phyloP scores from a whole-genome alignment of 1,140 invertebrate genomes.

The Cryptotermes secundus region DNA sequence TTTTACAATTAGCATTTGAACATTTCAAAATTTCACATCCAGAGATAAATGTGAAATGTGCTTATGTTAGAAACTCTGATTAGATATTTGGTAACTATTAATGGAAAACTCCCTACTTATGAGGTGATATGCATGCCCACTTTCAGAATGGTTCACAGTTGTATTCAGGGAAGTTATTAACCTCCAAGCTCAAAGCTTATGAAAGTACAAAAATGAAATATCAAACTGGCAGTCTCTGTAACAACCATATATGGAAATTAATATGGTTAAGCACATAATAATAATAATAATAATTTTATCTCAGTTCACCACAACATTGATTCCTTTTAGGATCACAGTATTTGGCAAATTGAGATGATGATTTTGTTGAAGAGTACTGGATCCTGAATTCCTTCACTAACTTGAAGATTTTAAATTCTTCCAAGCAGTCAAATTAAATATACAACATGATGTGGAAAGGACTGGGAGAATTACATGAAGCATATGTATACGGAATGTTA shows the following conservation, averaged over 20 bases:
- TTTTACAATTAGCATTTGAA: neutral
- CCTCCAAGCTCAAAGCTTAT: constrained; percentile 9
- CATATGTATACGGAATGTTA: neutral
- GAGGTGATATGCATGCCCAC: constrained; percentile 21
- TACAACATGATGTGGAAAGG: constrained; percentile 29
- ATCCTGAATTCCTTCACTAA: constrained; percentile 20
- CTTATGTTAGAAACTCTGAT: constrained; percentile 2
- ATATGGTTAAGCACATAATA: constrained; percentile 20
- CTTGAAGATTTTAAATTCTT: neutral
- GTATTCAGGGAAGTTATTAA: neutral
- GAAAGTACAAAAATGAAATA: constrained; percentile 16
- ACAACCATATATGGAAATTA: constrained; percentile 23
- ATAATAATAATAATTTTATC: neutral
- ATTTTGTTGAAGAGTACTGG: neutral
- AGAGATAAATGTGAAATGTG: constrained; percentile 3
- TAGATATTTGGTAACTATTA: constrained; percentile 25
- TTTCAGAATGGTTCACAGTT: neutral
- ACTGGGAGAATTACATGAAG: constrained; percentile 28
- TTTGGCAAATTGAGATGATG: neutral
- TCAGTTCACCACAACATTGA: neutral
- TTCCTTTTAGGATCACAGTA: neutral
- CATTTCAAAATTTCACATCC: neutral
- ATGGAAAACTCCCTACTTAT: neutral
- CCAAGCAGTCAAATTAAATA: constrained; percentile 28
- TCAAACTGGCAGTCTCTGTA: constrained; percentile 27